Base-by-base conservation (phyloP, 2,113 vertebrate genomes). In the Cryptoleucopteryx plumbea region DNA sequence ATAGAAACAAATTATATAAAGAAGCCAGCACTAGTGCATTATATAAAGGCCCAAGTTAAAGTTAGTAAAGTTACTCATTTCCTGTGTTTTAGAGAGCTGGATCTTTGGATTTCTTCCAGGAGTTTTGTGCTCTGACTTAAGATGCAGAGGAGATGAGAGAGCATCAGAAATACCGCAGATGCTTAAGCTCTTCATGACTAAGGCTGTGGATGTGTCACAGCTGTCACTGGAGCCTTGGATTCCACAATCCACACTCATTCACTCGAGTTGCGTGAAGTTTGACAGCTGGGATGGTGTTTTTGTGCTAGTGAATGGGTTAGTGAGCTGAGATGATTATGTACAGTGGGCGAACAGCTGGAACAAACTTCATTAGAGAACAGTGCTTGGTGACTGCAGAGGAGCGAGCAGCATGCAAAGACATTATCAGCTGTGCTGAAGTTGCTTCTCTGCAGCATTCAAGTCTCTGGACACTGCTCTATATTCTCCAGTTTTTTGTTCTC, bases 31-130 rank as follows among this genome's bases (percentile, higher is more conserved):
- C 62, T 80, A 91, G 53, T 63, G 55, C 73, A 62, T 96, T 93
- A 96, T 85, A 32, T 91, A 95, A 95, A 95, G 67, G 20, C 38
- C 48, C 50, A 38, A 71, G 87, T 94, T 97, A 94, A 96, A 96
- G 94, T 96, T 92, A 71, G 90, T 83, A 23, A 97, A 97, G 93
- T 97, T 97, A 97, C 94, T 97, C 95, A 96, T 97, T 97, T 97
- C 97, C 97, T 97, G 93, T 93, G 84, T 48, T 91, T 88, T 59
- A 93, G 85, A 95, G 86, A 80, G 56, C 66, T 72, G 61, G 40
- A 32, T 95, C 89, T 92, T 86, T 97, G 91, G 95, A 92, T 75
- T 62, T 19, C 31, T 93, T 93, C 95, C 95, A 93, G 68, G 31
- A 93, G 73, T 84, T 95, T 93, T 84, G 86, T 91, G 86, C 94